Base-by-base conservation (phyloP, 2,113 vertebrate genomes). In the Tauraco erythrolophus region DNA sequence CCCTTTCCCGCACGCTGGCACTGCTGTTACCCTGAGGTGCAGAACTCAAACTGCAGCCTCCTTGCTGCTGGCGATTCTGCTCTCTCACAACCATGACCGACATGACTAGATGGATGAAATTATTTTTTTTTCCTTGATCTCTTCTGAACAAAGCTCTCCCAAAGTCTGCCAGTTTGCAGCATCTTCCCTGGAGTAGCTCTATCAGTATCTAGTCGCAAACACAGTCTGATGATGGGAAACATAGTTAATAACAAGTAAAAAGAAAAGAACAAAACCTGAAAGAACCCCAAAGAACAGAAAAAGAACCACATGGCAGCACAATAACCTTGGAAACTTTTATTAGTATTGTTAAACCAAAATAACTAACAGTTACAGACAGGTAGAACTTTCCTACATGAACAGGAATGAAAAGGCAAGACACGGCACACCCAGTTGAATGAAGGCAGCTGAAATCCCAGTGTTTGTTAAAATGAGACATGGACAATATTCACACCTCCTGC, bases 151-250 rank as follows among this genome's bases (percentile, higher is more conserved):
- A 81, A 86, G 33, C 33, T 82, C 7, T 50, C 31, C 35, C 31
- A 37, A 2, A 2, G 7, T 23, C 57, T 35, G 48, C n/a, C 33
- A 28, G 64, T 13, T 30, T 8, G 30, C 66, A 84, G n/a, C 27
- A 58, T 5, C 48, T 16, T 23, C 53, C 43, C 57, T 45, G n/a
- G 23, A 93, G 62, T 2, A 88, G 60, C 56, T 72, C 62, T 4
- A 3, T 2, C 10, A 4, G 13, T 1, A 10, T 0, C 15, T 23
- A 8, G 10, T 1, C 28, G 23, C 6, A 23, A 1, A 39, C 10
- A 9, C 1, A 35, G 31, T 7, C 41, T 28, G 64, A 30, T 6
- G 35, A n/a, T 35, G 41, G n/a, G 30, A 56, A 80, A 43, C 21
- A 39, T 0, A 0, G 0, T 25, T 60, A 69, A 31, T 28, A 82